Evolutionary conservation across 2,113 vertebrate species (phyloP).

Genomic region (Nothocercus julius): DNA sequence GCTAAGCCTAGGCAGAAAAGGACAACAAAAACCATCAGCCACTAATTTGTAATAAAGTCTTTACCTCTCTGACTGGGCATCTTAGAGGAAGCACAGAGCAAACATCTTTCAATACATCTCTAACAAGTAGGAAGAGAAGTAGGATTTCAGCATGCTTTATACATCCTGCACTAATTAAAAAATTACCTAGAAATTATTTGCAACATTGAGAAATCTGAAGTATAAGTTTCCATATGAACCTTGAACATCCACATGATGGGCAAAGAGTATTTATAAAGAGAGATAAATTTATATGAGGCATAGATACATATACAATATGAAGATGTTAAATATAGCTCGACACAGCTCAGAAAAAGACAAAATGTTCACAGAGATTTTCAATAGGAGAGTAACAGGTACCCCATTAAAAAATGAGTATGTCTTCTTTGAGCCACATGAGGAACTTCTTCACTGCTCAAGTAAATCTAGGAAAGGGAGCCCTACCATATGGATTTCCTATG

Average conservation of each 20-base stretch:
- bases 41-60: background rate
- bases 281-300: background rate
- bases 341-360: background rate
- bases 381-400: background rate
- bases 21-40: background rate
- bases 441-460: background rate
- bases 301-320: background rate
- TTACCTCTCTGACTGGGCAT: background rate
- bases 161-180: accelerated
- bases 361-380: background rate
- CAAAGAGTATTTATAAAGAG: accelerated
- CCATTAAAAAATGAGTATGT: background rate
- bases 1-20: background rate
- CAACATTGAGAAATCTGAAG: background rate
- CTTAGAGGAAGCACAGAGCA: background rate
- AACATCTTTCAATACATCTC: background rate
- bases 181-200: background rate
- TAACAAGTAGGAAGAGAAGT: no score
- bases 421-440: background rate
- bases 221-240: accelerated
- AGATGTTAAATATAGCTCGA: background rate
- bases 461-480: background rate
- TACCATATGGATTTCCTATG: background rate
- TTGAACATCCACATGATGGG: background rate
- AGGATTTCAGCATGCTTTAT: background rate